phyloP scores from a whole-genome alignment of 2,888 invertebrate genomes.

The Capitulum mitella region DNA sequence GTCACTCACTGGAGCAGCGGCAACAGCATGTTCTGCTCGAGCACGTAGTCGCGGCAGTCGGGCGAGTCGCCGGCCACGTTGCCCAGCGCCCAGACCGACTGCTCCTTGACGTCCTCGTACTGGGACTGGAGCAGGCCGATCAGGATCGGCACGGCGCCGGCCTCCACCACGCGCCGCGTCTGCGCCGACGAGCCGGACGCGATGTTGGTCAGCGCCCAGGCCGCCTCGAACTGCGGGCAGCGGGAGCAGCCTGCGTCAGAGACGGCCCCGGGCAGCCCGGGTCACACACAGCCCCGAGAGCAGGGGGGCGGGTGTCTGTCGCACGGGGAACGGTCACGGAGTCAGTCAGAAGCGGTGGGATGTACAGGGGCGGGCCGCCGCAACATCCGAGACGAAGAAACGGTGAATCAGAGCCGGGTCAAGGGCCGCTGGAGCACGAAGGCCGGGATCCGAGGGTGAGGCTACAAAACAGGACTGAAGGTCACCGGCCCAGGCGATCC shows the following conservation, averaged over 20 bases:
- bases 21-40: conserved; percentile 63
- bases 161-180: conserved; percentile 75
- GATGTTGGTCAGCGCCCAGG: conserved; percentile 96
- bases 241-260: neutral
- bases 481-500: too few species aligned
- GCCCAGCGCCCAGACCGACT: conserved; percentile 93
- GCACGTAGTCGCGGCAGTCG: conserved; percentile 75
- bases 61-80: conserved; percentile 66
- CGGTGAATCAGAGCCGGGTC: too few species aligned
- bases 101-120: conserved; percentile 68
- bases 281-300: too few species aligned
- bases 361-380: too few species aligned
- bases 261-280: too few species aligned
- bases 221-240: conserved; percentile 79
- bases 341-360: too few species aligned
- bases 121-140: conserved; percentile 62
- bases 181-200: conserved; percentile 90
- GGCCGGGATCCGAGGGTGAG: too few species aligned
- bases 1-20: conserved; percentile 78
- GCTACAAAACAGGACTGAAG: too few species aligned
- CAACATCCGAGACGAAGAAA: too few species aligned
- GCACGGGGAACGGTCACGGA: too few species aligned
- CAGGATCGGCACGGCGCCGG: conserved; percentile 78
- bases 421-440: too few species aligned
- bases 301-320: too few species aligned